Percentiles rank a stretch among this genome's conserved stretches.
Evolutionary conservation across 2,113 vertebrate genomes (phyloP).

Genomic region (Geococcyx californianus): DNA sequence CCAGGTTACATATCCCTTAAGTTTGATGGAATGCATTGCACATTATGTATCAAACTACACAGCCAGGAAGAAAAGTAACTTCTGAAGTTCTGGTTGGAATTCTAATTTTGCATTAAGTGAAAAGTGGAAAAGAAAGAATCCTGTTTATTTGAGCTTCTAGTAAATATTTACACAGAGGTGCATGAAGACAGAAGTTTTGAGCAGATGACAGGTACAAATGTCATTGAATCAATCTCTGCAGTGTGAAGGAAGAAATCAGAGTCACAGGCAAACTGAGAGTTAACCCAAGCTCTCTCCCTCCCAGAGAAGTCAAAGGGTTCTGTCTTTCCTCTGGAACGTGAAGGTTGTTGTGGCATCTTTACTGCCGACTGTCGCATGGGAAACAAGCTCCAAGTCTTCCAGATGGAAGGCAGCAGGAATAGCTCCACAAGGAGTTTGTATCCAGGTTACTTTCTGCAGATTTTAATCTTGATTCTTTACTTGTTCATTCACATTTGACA

Average conservation of each 20-base stretch:
- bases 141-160: not conserved
- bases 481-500: not conserved
- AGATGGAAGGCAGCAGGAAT: not conserved
- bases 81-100: not conserved
- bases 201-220: not conserved
- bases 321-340: not conserved
- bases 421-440: not conserved
- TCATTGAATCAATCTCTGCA: not conserved
- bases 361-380: not conserved
- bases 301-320: not conserved
- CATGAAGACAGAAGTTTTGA: not conserved
- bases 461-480: not conserved
- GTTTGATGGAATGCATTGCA: not conserved
- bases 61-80: slow-evolving; percentile 10
- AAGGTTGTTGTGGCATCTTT: slow-evolving; percentile 12
- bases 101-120: not conserved
- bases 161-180: not conserved
- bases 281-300: not conserved
- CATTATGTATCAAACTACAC: not conserved
- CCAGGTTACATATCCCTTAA: not conserved
- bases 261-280: not conserved
- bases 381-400: not conserved
- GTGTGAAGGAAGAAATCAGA: not conserved
- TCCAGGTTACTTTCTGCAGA: not conserved
- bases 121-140: not conserved